phyloP scores from a whole-genome alignment of 2,888 invertebrate genomes.

The Alviniconcha strummeri region DNA sequence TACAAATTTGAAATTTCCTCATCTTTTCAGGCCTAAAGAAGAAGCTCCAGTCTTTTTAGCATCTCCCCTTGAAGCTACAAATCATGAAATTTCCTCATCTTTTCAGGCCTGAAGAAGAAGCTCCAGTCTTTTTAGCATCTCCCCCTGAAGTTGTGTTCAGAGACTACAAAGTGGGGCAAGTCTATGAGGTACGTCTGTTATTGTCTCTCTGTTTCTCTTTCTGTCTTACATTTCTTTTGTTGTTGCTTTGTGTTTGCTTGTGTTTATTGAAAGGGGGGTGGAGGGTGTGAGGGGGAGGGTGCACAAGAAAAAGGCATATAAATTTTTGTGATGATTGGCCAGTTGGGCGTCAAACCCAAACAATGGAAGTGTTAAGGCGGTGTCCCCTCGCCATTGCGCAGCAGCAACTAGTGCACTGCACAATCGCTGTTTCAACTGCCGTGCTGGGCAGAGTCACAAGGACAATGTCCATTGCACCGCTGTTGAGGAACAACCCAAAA shows the following conservation, averaged over 20 bases:
- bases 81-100: not conserved
- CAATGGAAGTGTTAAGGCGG: too few species aligned
- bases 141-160: slow-evolving; percentile 67
- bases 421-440: too few species aligned
- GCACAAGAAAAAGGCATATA: too few species aligned
- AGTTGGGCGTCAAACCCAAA: too few species aligned
- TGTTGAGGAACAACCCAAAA: too few species aligned
- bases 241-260: not conserved
- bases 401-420: too few species aligned
- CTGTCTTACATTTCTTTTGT: not conserved
- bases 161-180: slow-evolving; percentile 70
- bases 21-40: slow-evolving; percentile 49
- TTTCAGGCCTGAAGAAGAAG: slow-evolving; percentile 55
- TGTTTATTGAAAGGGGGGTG: not conserved
- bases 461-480: too few species aligned
- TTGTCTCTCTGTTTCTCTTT: not conserved
- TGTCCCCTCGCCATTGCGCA: too few species aligned
- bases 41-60: slow-evolving; percentile 66
- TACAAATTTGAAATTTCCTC: slow-evolving; percentile 50
- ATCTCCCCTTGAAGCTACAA: slow-evolving; percentile 58
- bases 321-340: too few species aligned
- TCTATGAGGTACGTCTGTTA: slow-evolving; percentile 68
- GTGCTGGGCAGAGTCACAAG: too few species aligned
- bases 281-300: too few species aligned
- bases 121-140: slow-evolving; percentile 65